Base-by-base conservation (phyloP, 1,140 invertebrate species). In the Drosophila serrata region DNA sequence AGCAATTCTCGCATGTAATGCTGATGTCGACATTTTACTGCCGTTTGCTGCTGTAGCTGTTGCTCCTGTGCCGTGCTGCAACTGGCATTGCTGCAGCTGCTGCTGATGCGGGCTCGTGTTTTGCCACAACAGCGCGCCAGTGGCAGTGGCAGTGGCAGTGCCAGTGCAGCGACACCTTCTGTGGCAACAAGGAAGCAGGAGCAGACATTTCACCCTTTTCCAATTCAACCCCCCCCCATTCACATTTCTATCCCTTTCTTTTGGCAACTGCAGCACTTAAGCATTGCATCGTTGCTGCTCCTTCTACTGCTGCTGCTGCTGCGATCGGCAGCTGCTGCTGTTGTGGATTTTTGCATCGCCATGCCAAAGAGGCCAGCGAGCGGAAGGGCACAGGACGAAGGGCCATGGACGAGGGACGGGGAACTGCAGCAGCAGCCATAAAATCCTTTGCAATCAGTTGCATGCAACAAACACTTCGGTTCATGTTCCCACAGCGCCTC, bases 391-490 rank as follows among this genome's bases (percentile, higher is more conserved):
- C 19, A 33, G 48, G 31, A 17, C 19, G 27, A 17, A 49, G 51
- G 40, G 13, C 13, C 67, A 48, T 17, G 42, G 43, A 17, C 15
- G 33, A 27, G 39, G 35, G 35, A 24, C 17, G 62, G 48, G 19
- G 7, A 67, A 64, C 55, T 69, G 57, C 46, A 56, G 55, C 65
- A 70, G 75, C 37, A 74, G 56, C 70, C 59, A 81, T 87, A 87
- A 87, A 87, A 87, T 88, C 84, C 84, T 80, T 87, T 88, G 84
- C 84, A 87, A 87, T 87, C 84, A 87, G 84, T 74, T 87, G 84
- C 84, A 87, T 87, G 86, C 80, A 88, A 82, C 84, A 88, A 88
- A 84, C 84, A 84, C 67, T 87, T 67, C 55, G 85, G 75, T 68
- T 65, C 64, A 81, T 63, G 63, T 75, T 67, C 39, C 62, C 63